Conservation (phyloP, 2,113 vertebrate genomes). For the Emydura subglobosa region DNA sequence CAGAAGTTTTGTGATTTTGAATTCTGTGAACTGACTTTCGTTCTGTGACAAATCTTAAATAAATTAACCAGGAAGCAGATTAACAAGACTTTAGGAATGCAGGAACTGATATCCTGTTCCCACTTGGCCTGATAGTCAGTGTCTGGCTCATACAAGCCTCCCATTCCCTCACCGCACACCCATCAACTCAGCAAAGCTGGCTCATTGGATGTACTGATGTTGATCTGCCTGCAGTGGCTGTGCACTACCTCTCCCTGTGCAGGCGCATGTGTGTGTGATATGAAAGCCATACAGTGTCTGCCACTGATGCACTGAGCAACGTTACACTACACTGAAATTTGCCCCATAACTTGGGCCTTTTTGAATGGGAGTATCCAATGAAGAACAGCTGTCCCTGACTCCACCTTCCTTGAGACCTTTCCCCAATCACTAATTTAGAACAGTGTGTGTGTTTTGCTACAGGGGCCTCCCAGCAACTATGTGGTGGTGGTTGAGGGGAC, state of each 20-base stretch:
- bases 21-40: neutral
- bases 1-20: neutral
- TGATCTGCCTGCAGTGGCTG: neutral
- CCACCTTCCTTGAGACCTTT: neutral
- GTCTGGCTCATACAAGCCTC: fast-evolving
- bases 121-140: neutral
- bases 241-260: neutral
- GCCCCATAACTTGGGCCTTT: neutral
- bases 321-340: neutral
- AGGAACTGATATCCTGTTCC: neutral
- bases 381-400: neutral
- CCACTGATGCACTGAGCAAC: neutral
- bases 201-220: neutral
- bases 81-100: neutral
- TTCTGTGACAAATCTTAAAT: neutral
- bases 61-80: neutral
- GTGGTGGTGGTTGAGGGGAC: neutral
- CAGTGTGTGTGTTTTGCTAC: neutral
- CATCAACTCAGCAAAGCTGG: neutral
- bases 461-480: neutral
- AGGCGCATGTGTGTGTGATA: neutral
- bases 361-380: neutral
- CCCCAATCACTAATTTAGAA: neutral
- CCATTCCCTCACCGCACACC: neutral
- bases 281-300: neutral